Evolutionary conservation across 2,797 vertebrate species (phyloP).

Genomic region (Paramormyrops hopkinsi): DNA sequence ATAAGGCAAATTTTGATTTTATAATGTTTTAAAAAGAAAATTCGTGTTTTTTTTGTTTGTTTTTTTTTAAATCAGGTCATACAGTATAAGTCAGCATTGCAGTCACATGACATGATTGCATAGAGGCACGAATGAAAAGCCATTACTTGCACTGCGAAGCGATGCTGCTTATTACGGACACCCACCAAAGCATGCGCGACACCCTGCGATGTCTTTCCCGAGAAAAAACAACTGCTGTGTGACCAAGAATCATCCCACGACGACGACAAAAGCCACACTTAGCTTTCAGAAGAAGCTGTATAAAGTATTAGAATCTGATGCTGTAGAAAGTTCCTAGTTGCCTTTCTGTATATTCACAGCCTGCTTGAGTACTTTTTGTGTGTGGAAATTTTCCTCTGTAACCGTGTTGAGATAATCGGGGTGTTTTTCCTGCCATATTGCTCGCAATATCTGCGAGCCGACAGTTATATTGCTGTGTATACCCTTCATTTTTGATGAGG

Average conservation of each 20-base stretch:
- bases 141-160: conserved; percentile 57
- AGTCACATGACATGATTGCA: conserved; percentile 36
- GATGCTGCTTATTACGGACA: conserved; percentile 49
- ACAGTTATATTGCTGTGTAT: conserved; percentile 93
- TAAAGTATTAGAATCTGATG: conserved; percentile 96
- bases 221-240: conserved; percentile 52
- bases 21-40: background rate
- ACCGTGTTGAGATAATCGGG: conserved; percentile 91
- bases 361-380: conserved; percentile 91
- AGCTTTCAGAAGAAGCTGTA: conserved; percentile 88
- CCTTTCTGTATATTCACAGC: conserved; percentile 99
- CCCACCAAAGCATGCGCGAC: conserved; percentile 52
- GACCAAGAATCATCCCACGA: conserved; percentile 60
- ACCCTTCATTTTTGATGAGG: conserved; percentile 96
- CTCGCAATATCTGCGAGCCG: conserved; percentile 74
- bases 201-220: conserved; percentile 30
- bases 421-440: conserved; percentile 94
- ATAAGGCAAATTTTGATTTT: conserved; percentile 3
- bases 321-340: conserved; percentile 99
- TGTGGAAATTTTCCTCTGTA: conserved; percentile 69
- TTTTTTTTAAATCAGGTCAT: background rate
- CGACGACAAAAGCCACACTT: conserved; percentile 68
- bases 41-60: background rate
- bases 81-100: conserved; percentile 37
- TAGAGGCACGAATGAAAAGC: conserved; percentile 52